These are phyloP conservation scores for Tricholaema leucomelas DNA, from an alignment of 2,113 vertebrate genomes.

Conservation along the genomic window DNA sequence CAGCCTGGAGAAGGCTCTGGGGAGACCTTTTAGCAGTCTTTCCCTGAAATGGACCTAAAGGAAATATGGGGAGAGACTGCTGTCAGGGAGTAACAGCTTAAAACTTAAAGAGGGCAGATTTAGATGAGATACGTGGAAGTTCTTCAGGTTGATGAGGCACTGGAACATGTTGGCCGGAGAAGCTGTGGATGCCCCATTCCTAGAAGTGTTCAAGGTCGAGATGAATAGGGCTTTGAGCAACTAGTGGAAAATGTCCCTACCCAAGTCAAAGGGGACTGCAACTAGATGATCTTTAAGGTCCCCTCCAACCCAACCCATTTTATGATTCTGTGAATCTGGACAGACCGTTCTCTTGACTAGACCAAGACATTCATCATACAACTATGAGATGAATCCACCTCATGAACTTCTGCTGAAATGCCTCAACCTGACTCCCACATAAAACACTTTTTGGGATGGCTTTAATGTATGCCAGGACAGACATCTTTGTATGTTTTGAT, in stretches of 20 bases:
- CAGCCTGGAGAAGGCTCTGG: background rate
- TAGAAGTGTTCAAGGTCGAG: background rate
- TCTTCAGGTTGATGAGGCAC: background rate
- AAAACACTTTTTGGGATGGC: background rate
- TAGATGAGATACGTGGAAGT: background rate
- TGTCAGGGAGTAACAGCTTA: background rate
- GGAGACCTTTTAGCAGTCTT: background rate
- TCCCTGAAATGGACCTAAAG: background rate
- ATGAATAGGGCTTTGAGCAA: background rate
- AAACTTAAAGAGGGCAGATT: background rate
- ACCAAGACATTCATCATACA: background rate
- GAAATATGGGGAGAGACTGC: background rate
- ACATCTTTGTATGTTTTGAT: background rate
- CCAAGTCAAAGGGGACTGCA: background rate
- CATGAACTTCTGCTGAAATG: background rate
- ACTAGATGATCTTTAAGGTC: background rate
- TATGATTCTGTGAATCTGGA: background rate
- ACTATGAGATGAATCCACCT: background rate
- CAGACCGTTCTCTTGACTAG: accelerated
- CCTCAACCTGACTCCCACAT: background rate
- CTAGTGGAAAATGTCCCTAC: background rate
- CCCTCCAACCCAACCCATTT: background rate
- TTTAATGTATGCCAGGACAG: background rate
- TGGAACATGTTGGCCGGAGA: background rate
- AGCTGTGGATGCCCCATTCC: background rate